Percentiles rank a stretch among this genome's conserved stretches.
Evolutionary conservation across 2,888 invertebrate species (phyloP).

Genomic region (Synanthedon andrenaeformis): DNA sequence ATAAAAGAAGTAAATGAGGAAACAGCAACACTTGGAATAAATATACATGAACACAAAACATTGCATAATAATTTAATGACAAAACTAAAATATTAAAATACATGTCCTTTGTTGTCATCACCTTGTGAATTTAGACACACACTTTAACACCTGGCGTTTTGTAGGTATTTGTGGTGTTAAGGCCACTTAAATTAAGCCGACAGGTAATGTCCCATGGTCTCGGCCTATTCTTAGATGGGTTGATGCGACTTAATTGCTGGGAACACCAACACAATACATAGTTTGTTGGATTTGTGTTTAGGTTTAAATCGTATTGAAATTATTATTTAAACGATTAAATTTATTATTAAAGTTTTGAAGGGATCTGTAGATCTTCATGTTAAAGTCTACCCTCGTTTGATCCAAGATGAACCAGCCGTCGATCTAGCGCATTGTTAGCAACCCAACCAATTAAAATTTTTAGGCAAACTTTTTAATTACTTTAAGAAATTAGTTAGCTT

Average conservation of each 20-base stretch:
- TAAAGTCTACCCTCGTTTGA: too few relatives aligned
- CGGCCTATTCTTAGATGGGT: not conserved
- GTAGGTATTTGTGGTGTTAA: not conserved
- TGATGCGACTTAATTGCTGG: not conserved
- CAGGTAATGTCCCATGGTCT: not conserved
- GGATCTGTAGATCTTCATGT: too few relatives aligned
- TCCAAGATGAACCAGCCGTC: too few relatives aligned
- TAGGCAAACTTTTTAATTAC: too few relatives aligned
- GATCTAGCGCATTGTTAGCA: too few relatives aligned
- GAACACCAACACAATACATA: not conserved
- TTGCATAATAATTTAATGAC: not conserved
- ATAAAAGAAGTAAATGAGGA: too few relatives aligned
- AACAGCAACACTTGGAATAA: too few relatives aligned
- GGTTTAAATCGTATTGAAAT: not conserved
- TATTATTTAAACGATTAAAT: not conserved
- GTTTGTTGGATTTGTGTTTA: not conserved
- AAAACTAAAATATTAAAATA: not conserved
- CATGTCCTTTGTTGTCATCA: not conserved
- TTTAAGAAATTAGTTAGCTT: too few relatives aligned
- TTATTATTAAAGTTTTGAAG: too few relatives aligned
- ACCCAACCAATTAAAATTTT: too few relatives aligned
- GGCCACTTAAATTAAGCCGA: not conserved
- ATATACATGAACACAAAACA: too few relatives aligned
- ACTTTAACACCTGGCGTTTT: not conserved
- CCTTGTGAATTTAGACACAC: not conserved